Evolutionary conservation across 2,113 vertebrate genomes (phyloP), one percentile per base, ranked within the genome.

Genomic region (Ardeotis arabs): DNA sequence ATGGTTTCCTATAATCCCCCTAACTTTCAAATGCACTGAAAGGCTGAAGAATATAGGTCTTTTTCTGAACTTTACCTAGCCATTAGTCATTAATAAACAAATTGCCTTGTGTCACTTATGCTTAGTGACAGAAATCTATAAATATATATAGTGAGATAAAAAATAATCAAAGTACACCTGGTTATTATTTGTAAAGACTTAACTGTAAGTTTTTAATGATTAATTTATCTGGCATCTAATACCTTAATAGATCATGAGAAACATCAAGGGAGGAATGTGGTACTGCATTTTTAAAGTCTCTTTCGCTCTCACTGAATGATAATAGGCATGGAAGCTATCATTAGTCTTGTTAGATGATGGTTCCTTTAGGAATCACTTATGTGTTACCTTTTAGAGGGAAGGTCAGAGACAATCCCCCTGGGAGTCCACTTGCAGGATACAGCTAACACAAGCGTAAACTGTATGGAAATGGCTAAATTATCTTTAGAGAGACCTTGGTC

Each of bases 181-280:
- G 98, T 98, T 98, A 98, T 98, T 98, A 98, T 98, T 98, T 98
- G 98, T 98, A 98, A 98, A 98, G 98, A 97, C 98, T 98, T 98
- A 98, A 98, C 98, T 95, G 97, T 98, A 98, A 97, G 98, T 98
- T 98, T 98, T 98, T 98, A 98, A 98, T 98, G 98, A 98, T 98
- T 98, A 98, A 98, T 98, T 98, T 98, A 98, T 98, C 97, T 98
- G 97, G 96, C 97, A 96, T 96, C 96, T 98, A 98, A 98, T 90
- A 96, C 97, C 97, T 98, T 98, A 98, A 98, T 98, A 98, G 98
- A 99, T 99, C 98, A 98, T 96, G 97, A 83, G 95, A 97, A 98
- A 98, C 98, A 98, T 98, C 98, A 99, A 98, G 98, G 98, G 98
- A 98, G 98, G 98, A 98, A 98, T 99, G 98, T 98, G 97, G 97